These are phyloP conservation scores for Girardinus metallicus DNA, from an alignment of 2,797 vertebrate genomes.

Conservation along the genomic window DNA sequence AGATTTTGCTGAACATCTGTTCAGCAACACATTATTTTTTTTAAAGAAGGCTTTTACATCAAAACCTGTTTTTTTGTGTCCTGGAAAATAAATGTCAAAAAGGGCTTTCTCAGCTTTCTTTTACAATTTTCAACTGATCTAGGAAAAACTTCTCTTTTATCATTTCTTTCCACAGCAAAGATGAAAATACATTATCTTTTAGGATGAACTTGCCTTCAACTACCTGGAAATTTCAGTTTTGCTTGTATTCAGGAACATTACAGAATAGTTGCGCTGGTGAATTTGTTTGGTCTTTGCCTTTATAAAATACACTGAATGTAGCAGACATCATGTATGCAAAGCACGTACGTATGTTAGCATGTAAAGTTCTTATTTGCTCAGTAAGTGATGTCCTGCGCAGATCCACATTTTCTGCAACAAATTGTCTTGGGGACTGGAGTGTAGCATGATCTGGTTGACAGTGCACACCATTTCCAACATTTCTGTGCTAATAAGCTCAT, in stretches of 20 bases:
- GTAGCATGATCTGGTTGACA: neutral
- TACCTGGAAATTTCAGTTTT: neutral
- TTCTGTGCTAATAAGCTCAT: neutral
- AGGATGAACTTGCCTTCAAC: neutral
- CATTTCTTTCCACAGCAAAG: neutral
- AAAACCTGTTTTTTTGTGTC: neutral
- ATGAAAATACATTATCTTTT: neutral
- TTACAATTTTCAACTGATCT: neutral
- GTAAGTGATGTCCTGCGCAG: neutral
- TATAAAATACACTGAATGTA: neutral
- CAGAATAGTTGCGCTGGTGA: neutral
- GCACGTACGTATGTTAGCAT: neutral
- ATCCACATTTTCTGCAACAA: neutral
- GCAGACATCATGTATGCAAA: neutral
- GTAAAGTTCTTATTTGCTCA: neutral
- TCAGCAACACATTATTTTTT: neutral
- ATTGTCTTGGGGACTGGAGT: neutral
- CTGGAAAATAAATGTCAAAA: neutral
- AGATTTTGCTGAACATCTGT: neutral
- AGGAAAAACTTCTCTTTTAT: neutral
- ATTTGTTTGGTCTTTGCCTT: neutral
- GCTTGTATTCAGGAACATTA: neutral
- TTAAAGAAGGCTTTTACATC: neutral
- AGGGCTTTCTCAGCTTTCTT: neutral
- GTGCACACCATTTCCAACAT: neutral